Evolutionary conservation across 1,140 invertebrate genomes (phyloP).

Genomic region (Gryllus bimaculatus): DNA sequence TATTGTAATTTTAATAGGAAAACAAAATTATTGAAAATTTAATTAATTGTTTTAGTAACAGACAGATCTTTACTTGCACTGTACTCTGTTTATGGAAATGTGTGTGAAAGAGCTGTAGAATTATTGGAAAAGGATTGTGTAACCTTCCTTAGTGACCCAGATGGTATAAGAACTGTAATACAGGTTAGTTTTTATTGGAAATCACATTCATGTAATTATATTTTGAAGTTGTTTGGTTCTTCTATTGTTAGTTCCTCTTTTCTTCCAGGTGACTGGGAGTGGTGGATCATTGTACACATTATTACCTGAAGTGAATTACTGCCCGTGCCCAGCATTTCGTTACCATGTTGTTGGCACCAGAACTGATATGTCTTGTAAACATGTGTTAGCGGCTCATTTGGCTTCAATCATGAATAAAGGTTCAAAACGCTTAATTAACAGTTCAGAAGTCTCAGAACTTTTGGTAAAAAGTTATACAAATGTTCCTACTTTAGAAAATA

Average conservation of each 20-base stretch:
- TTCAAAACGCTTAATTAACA: background rate
- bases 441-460: background rate
- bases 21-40: background rate
- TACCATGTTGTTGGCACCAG: slow-evolving; percentile 43
- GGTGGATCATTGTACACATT: slow-evolving; percentile 46
- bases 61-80: slow-evolving; percentile 43
- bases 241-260: slow-evolving; percentile 17
- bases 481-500: too few species aligned
- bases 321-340: slow-evolving; percentile 47
- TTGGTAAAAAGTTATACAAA: background rate
- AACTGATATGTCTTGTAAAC: slow-evolving; percentile 49
- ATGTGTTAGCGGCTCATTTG: slow-evolving; percentile 50
- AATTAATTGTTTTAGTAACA: slow-evolving; percentile 31
- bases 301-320: slow-evolving; percentile 51
- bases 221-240: slow-evolving; percentile 11
- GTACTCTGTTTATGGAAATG: slow-evolving; percentile 43
- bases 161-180: slow-evolving; percentile 35
- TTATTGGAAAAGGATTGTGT: slow-evolving; percentile 40
- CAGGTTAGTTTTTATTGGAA: slow-evolving; percentile 30
- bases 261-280: slow-evolving; percentile 47
- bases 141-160: background rate
- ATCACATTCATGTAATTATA: background rate
- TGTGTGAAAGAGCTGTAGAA: slow-evolving; percentile 46
- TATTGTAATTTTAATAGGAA: too few species aligned
- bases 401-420: slow-evolving; percentile 37